Conservation (phyloP, 2,113 vertebrate genomes). For the Bos taurus region ARS-UCD2.0 NC_037346.1:47940501-47941000, state of each 20-base stretch:
- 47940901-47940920: background rate
- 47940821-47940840: background rate
- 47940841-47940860: background rate
- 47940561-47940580: background rate
- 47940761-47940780: background rate
- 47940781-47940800: background rate
- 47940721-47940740: background rate
- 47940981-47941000: background rate
- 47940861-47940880: background rate
- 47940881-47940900: background rate
- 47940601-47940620: background rate
- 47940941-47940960: background rate
- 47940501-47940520: background rate
- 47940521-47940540: background rate
- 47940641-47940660: background rate
- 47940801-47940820: background rate
- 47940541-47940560: background rate
- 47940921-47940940: background rate
- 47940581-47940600: background rate
- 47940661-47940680: background rate
- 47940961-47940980: constrained; percentile 30
- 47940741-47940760: background rate
- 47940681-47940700: background rate
- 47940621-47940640: background rate
- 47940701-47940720: background rate